phyloP scores from a whole-genome alignment of 2,113 vertebrate species.

The Pogonocichla stellata region DNA sequence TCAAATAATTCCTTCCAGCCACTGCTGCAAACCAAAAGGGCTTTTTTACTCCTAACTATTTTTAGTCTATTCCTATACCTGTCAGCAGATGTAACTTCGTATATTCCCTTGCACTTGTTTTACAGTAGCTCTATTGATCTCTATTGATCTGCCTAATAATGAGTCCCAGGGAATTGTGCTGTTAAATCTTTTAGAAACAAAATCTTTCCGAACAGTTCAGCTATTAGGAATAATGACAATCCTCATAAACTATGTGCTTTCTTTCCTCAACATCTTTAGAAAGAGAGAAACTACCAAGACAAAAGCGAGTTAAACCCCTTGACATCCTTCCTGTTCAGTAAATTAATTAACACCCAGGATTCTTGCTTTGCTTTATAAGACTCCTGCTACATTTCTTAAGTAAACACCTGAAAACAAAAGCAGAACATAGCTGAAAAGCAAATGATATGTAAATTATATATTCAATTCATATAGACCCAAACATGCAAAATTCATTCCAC shows the following conservation, averaged over 20 bases:
- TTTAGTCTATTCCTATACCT: not conserved
- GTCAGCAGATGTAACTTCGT: not conserved
- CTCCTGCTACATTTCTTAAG: not conserved
- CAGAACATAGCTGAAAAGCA: not conserved
- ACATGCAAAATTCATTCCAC: not conserved
- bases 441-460: not conserved
- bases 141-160: constrained; percentile 44
- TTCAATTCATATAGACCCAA: not conserved
- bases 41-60: not conserved
- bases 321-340: not conserved
- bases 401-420: not conserved
- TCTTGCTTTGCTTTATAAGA: not conserved
- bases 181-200: constrained; percentile 44
- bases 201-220: constrained; percentile 40
- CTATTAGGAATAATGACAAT: constrained; percentile 13
- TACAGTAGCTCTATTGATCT: constrained; percentile 34
- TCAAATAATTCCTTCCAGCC: not conserved
- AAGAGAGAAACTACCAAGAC: not conserved
- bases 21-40: not conserved
- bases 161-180: not conserved
- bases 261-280: constrained; percentile 28
- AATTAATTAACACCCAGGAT: not conserved
- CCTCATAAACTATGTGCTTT: not conserved
- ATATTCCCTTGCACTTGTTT: constrained; percentile 19
- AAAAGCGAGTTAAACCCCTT: not conserved